Evolutionary conservation across 2,888 invertebrate species (phyloP).

Genomic region (Linnaemya tessellans): DNA sequence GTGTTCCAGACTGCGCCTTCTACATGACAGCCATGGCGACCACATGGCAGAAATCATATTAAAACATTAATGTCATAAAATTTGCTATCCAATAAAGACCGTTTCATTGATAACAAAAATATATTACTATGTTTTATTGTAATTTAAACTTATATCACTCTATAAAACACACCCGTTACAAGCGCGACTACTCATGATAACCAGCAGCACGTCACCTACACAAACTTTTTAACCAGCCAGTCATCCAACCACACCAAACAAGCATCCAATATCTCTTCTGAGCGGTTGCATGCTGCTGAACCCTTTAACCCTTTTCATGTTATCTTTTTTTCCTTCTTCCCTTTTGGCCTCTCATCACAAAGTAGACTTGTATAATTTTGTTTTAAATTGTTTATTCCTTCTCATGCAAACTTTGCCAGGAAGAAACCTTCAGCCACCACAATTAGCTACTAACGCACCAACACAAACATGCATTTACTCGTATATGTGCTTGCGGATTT

Average conservation of each 20-base stretch:
- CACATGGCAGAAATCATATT: too few species aligned
- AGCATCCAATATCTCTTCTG: slow-evolving; percentile 16
- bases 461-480: neutral
- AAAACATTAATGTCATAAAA: too few species aligned
- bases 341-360: slow-evolving; percentile 37
- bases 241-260: slow-evolving; percentile 15
- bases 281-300: slow-evolving; percentile 5
- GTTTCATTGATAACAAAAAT: too few species aligned
- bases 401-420: neutral
- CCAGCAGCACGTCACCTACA: slow-evolving; percentile 38
- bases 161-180: too few species aligned
- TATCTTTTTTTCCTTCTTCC: neutral
- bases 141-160: too few species aligned
- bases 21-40: too few species aligned
- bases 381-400: slow-evolving; percentile 16
- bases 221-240: neutral
- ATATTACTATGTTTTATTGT: too few species aligned
- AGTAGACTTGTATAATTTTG: slow-evolving; percentile 39
- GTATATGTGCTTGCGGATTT: neutral
- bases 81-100: too few species aligned
- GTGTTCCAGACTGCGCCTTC: too few species aligned
- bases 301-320: slow-evolving; percentile 1
- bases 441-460: slow-evolving; percentile 12
- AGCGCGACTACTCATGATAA: slow-evolving; percentile 52
- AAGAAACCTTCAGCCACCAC: slow-evolving; percentile 1